Conservation (phyloP, 1,140 invertebrate genomes). For the Globodera rostochiensis region DNA sequence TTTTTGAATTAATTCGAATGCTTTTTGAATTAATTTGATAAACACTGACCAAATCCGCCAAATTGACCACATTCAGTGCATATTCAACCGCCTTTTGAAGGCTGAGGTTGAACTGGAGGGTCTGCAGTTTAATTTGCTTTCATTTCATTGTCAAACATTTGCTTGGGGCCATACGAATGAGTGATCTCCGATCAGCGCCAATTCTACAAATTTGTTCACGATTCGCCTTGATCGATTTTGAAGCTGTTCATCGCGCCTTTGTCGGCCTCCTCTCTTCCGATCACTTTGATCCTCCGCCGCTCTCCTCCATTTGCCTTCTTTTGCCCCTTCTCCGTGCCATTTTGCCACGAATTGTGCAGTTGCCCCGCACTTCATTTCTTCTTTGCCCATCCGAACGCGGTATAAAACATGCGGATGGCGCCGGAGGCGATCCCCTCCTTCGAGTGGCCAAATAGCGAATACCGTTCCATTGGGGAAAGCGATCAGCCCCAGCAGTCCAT, state of each 20-base stretch:
- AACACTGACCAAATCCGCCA: conserved; percentile 59
- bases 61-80: conserved; percentile 58
- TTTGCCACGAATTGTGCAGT: conserved; percentile 38
- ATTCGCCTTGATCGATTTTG: conserved; percentile 47
- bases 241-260: conserved; percentile 30
- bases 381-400: conserved; percentile 50
- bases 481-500: conserved; percentile 60
- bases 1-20: conserved; percentile 9
- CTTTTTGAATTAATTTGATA: conserved; percentile 6
- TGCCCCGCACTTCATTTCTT: conserved; percentile 53
- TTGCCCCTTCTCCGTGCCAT: background rate
- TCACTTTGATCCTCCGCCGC: background rate
- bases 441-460: conserved; percentile 64
- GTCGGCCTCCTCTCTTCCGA: background rate
- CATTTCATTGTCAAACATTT: background rate
- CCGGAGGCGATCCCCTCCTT: conserved; percentile 57
- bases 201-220: conserved; percentile 62
- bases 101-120: conserved; percentile 50
- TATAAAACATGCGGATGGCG: conserved; percentile 63
- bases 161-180: conserved; percentile 50
- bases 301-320: background rate
- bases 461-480: conserved; percentile 62
- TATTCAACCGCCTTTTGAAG: conserved; percentile 54
- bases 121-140: conserved; percentile 39
- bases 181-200: conserved; percentile 61